Evolutionary conservation across 2,113 vertebrate species (phyloP).

Genomic region (Cercocebus atys): DNA sequence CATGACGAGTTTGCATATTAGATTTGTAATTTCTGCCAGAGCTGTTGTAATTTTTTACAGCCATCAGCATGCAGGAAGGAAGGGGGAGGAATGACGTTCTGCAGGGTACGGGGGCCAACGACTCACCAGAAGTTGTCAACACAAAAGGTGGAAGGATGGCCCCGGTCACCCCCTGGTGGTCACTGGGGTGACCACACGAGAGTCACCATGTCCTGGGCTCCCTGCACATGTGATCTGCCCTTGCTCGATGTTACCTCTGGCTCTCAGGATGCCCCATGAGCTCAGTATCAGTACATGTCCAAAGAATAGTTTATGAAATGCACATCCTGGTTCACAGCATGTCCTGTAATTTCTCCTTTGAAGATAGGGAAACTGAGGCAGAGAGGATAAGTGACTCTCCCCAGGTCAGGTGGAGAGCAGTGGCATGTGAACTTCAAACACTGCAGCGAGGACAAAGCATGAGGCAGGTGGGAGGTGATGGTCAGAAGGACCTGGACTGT

Average conservation of each 20-base stretch:
- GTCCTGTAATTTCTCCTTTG: accelerated
- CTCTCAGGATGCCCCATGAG: neutral
- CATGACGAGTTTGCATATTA: neutral
- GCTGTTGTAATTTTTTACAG: neutral
- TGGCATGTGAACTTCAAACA: neutral
- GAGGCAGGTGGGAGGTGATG: neutral
- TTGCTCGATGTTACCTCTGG: too few species aligned
- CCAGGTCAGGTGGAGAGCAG: neutral
- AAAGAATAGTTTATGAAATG: accelerated
- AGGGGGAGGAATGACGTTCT: neutral
- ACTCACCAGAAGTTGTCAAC: neutral
- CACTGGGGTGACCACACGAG: accelerated
- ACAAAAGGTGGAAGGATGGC: neutral
- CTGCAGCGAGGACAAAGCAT: neutral
- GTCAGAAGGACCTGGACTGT: accelerated
- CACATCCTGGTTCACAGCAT: neutral
- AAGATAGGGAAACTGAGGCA: neutral
- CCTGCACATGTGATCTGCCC: neutral
- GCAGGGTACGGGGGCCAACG: neutral
- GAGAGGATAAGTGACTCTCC: neutral
- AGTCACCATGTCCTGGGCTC: accelerated
- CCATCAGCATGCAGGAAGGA: accelerated
- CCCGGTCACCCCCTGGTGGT: neutral
- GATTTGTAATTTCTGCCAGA: neutral
- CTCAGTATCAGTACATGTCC: neutral